A percentile compares a stretch with the other conserved stretches of the same genome.
Conservation (phyloP, 2,113 vertebrate species). For the Passer domesticus region DNA sequence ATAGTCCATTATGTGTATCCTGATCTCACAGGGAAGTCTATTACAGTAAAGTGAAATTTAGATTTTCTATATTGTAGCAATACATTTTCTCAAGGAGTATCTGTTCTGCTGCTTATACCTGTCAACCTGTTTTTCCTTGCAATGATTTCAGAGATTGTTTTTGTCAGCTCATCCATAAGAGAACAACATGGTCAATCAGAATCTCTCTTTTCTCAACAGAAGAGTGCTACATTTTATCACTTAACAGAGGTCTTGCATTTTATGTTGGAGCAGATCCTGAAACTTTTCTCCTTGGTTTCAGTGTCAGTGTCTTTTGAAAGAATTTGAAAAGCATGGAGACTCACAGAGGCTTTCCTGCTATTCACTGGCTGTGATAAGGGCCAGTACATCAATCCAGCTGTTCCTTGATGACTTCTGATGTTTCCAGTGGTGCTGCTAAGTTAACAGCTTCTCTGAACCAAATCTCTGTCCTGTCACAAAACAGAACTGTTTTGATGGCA, state of each 20-base stretch:
- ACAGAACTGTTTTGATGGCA: not conserved
- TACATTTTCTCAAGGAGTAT: not conserved
- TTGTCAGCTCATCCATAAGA: not conserved
- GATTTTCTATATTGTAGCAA: not conserved
- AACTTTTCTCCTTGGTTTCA: not conserved
- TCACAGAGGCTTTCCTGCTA: not conserved
- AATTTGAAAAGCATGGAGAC: not conserved
- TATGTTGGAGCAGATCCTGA: not conserved
- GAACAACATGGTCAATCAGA: not conserved
- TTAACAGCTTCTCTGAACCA: constrained; percentile 6
- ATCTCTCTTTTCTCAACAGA: not conserved
- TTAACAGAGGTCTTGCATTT: not conserved
- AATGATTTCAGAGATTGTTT: not conserved
- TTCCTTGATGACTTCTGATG: not conserved
- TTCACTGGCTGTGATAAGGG: not conserved
- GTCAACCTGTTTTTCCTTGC: not conserved
- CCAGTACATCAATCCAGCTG: not conserved
- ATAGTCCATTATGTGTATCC: not conserved
- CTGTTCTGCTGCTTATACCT: not conserved
- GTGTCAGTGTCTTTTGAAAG: not conserved
- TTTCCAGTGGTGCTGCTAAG: not conserved
- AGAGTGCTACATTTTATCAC: not conserved
- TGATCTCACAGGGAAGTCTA: not conserved
- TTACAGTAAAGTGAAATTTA: not conserved
- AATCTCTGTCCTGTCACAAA: not conserved